A percentile compares a stretch with the other conserved stretches of the same genome.
These are phyloP conservation scores for Todiramphus chloris DNA, from an alignment of 2,113 vertebrate genomes.

Conservation along the genomic window DNA sequence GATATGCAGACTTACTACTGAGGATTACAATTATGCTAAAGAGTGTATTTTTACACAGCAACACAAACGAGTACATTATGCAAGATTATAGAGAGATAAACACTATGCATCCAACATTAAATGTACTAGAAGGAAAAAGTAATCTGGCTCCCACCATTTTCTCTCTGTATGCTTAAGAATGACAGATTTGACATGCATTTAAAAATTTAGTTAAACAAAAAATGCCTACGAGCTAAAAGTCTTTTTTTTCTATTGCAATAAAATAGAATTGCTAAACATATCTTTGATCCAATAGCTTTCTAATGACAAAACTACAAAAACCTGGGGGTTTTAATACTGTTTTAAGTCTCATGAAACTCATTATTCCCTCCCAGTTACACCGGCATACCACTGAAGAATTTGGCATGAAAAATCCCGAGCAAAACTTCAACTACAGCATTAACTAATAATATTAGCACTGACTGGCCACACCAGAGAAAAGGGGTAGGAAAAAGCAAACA, in stretches of 20 bases:
- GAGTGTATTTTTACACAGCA: not conserved
- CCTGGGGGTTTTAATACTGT: not conserved
- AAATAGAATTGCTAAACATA: not conserved
- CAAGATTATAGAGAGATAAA: not conserved
- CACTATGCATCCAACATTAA: not conserved
- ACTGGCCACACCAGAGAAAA: not conserved
- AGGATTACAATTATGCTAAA: not conserved
- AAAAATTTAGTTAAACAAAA: not conserved
- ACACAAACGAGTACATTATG: not conserved
- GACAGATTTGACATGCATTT: not conserved
- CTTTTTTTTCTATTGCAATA: not conserved
- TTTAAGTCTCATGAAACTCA: not conserved
- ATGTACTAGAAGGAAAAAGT: not conserved
- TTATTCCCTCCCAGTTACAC: not conserved
- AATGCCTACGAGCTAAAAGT: not conserved
- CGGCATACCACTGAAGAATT: not conserved
- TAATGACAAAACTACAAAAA: constrained; percentile 1
- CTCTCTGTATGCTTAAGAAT: not conserved
- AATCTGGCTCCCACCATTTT: not conserved
- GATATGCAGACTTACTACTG: not conserved
- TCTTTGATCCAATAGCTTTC: not conserved
- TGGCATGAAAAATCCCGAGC: not conserved
- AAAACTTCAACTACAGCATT: not conserved
- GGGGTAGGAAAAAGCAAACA: not conserved
- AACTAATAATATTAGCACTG: not conserved